Conservation (phyloP, 2,113 vertebrate genomes). For the Chascanopsetta lugubris region DNA sequence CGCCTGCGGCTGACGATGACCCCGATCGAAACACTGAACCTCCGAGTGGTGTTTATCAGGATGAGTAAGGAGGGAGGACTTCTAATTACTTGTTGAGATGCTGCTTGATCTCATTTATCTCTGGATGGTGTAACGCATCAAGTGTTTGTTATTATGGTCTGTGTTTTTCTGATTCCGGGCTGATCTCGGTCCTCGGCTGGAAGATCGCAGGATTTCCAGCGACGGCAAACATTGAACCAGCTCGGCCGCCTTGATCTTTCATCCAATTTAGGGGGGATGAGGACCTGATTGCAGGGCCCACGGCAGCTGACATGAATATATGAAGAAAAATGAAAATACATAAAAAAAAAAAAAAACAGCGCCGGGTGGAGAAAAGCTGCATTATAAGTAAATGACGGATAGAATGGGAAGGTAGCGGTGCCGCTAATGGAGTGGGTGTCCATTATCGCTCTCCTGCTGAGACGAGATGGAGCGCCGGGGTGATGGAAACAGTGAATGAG, state of each 20-base stretch:
- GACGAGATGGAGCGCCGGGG: conserved; percentile 40
- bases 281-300: conserved; percentile 41
- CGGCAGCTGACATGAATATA: conserved; percentile 34
- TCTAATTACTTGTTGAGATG: conserved; percentile 46
- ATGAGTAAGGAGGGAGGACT: conserved; percentile 22
- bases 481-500: conserved; percentile 27
- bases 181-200: not conserved
- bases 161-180: conserved; percentile 12
- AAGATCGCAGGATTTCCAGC: conserved; percentile 41
- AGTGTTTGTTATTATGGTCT: conserved; percentile 29
- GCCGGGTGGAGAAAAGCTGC: conserved; percentile 8
- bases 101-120: conserved; percentile 26
- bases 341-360: conserved; percentile 28
- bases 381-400: conserved; percentile 52
- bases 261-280: conserved; percentile 63
- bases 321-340: conserved; percentile 45
- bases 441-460: conserved; percentile 63
- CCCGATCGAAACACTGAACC: not conserved
- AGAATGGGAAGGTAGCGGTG: conserved; percentile 50
- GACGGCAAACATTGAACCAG: conserved; percentile 39
- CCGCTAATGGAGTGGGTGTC: conserved; percentile 63
- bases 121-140: conserved; percentile 29
- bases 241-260: conserved; percentile 62
- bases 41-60: conserved; percentile 1
- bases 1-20: not conserved